These are phyloP conservation scores for Hyles vespertilio DNA, from an alignment of 1,140 invertebrate species.

Conservation along the genomic window DNA sequence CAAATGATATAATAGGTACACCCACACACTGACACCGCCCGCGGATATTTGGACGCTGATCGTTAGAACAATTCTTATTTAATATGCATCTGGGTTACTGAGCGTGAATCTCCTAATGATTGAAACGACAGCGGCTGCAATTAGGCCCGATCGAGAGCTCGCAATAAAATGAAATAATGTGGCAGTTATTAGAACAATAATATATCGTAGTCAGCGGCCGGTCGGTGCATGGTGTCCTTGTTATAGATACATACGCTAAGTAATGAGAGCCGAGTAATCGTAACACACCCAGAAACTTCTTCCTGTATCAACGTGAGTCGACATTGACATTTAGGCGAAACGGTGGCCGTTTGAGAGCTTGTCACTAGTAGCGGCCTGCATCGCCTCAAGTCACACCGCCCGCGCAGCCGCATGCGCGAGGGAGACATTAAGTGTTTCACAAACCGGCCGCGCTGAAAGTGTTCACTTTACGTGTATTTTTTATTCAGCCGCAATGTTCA, in stretches of 20 bases:
- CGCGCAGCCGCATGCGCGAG: conserved; percentile 18
- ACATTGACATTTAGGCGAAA: conserved; percentile 61
- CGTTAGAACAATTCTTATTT: conserved; percentile 1
- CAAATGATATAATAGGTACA: no score
- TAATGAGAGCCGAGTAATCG: conserved; percentile 28
- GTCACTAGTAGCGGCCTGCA: no score
- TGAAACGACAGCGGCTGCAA: not conserved
- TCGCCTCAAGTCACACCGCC: no score
- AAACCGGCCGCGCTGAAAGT: conserved; percentile 44
- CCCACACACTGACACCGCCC: no score
- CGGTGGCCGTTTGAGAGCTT: no score
- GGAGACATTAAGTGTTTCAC: conserved; percentile 14
- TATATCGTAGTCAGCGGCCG: not conserved
- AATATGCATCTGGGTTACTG: conserved; percentile 13
- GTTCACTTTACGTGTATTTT: conserved; percentile 24
- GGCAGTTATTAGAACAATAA: not conserved
- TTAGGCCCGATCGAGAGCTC: no score
- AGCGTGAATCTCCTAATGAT: conserved; percentile 16
- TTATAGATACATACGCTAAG: conserved; percentile 35
- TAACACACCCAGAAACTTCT: conserved; percentile 44
- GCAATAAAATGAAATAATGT: no score
- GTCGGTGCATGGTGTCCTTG: conserved; percentile 43
- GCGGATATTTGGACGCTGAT: no score
- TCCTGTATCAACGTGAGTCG: conserved; percentile 50
- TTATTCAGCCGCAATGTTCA: conserved; percentile 37